Percentiles rank a stretch among this genome's conserved stretches.
phyloP scores from a whole-genome alignment of 2,797 vertebrate genomes.

The Novumbra hubbsi region DNA sequence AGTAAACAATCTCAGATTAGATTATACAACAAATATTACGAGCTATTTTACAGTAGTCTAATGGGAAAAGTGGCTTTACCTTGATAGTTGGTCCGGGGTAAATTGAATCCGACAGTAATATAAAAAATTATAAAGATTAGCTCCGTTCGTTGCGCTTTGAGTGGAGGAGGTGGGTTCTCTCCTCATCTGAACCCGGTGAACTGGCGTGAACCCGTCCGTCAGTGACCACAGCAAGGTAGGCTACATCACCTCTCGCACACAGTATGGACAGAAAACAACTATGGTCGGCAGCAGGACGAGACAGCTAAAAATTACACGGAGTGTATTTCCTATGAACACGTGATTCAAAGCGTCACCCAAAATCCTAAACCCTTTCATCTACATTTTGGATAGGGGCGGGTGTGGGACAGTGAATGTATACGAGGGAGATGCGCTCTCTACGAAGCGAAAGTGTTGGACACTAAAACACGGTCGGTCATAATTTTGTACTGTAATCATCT shows the following conservation, averaged over 20 bases:
- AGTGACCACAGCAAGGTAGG: constrained; percentile 72
- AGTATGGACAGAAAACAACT: constrained; percentile 70
- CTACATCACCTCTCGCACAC: constrained; percentile 65
- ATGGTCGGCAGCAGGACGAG: constrained; percentile 71
- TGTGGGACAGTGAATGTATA: constrained; percentile 44
- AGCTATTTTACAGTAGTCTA: constrained; percentile 21
- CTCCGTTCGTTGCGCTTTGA: constrained; percentile 73
- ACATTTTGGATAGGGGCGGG: constrained; percentile 74
- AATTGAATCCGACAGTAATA: constrained; percentile 74
- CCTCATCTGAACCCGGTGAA: constrained; percentile 78
- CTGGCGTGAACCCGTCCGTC: constrained; percentile 74
- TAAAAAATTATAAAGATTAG: constrained; percentile 75
- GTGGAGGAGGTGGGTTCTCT: constrained; percentile 75
- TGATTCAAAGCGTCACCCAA: constrained; percentile 80
- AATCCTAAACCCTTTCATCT: constrained; percentile 81
- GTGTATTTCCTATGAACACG: constrained; percentile 78
- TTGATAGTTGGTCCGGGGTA: constrained; percentile 59
- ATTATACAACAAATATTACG: constrained; percentile 23
- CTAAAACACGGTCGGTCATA: not conserved
- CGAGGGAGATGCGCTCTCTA: not conserved
- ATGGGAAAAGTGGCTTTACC: constrained; percentile 69
- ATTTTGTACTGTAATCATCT: not conserved
- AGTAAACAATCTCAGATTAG: constrained; percentile 65
- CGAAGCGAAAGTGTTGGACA: constrained; percentile 28
- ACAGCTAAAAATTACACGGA: constrained; percentile 76